These are phyloP conservation scores for Emydura subglobosa DNA, from an alignment of 2,113 vertebrate species.

Conservation along the genomic window DNA sequence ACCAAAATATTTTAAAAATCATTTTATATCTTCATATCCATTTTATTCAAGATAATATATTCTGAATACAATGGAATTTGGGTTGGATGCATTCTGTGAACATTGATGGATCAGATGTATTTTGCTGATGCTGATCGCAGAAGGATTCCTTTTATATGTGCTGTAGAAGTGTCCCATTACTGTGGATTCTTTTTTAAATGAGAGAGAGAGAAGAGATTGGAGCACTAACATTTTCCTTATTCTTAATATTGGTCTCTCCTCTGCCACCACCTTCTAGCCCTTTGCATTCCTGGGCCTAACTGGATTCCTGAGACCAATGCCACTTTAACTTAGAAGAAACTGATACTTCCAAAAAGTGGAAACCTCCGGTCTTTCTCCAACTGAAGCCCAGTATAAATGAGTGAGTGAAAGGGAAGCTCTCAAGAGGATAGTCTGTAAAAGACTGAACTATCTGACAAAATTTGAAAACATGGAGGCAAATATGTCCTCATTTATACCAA, in stretches of 20 bases:
- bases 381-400: not conserved
- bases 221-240: not conserved
- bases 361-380: not conserved
- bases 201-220: not conserved
- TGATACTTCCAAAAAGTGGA: not conserved
- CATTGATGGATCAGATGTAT: not conserved
- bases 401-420: not conserved
- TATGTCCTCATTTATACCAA: not conserved
- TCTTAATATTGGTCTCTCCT: not conserved
- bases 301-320: not conserved
- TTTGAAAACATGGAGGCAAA: not conserved
- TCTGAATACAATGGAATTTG: not conserved
- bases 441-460: not conserved
- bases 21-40: not conserved
- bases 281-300: not conserved
- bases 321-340: not conserved
- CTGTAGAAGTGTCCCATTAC: not conserved
- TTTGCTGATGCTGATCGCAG: not conserved
- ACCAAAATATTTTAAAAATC: not conserved
- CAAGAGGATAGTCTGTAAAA: not conserved
- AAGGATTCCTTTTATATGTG: not conserved
- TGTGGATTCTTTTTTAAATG: not conserved
- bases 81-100: accelerated
- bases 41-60: not conserved
- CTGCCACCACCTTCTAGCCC: not conserved